Evolutionary conservation across 2,797 vertebrate genomes (phyloP), one percentile per base, ranked within the genome.

Genomic region (Rallus crepitans): DNA sequence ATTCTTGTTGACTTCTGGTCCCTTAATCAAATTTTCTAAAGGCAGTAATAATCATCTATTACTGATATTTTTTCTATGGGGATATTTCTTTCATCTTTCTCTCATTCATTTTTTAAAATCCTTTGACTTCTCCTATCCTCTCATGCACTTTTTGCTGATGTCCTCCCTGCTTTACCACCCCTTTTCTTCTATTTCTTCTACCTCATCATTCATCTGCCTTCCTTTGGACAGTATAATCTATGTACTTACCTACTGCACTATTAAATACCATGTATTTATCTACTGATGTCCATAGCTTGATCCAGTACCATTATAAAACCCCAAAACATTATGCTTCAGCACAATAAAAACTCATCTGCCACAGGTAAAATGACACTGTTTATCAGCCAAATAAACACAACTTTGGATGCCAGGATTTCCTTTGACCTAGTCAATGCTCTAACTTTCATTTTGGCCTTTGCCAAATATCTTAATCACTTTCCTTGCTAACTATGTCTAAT

Each of bases 391-490:
- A 86, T 60, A 56, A 95, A 71, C 30, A 68, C 40, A 75, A 2
- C 57, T 90, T 60, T 80, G 45, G 21, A 63, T 77, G 60, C 57
- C 64, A 90, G 69, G 78, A 85, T 80, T 76, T 73, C 8, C 48
- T 89, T 59, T 59, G 48, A 69, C 61, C 77, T 80, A 82, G 39
- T 89, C 80, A 57, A 53, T 66, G 48, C 17, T 55, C 40, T 87
- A 45, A 87, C 48, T 92, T 87, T 89, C 68, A 77, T 50, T 87
- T 61, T 87, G 77, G 94, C 81, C 64, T 71, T 89, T 61, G 33
- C 50, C 64, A 87, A 77, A 53, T 45, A 63, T 61, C 78, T 13
- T 2, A 50, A 87, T 76, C 28, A 81, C 24, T 28, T 79, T 79
- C 25, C 64, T 73, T 79, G 55, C 25, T 87, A 84, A 39, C 42